Base-by-base conservation (phyloP, 2,888 invertebrate species). In the Lochmaea crataegi region DNA sequence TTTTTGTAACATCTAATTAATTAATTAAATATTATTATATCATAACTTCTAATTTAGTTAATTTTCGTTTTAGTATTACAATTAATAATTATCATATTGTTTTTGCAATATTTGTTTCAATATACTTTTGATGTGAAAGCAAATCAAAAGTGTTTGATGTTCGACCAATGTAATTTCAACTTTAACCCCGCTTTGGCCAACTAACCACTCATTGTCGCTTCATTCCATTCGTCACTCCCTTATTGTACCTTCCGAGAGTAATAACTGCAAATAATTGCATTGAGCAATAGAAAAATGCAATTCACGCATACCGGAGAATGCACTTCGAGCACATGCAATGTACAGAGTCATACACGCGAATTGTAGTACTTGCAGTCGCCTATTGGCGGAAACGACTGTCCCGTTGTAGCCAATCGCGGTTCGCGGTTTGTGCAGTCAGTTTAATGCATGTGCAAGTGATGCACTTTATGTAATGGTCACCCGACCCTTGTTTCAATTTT, bases 311-410 rank as follows among this genome's bases (percentile, higher is more conserved):
- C 51, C 60, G 48, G 48, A 53, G 53, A 53, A 63, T 66, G 74
- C 69, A 74, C 74, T 57, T 68, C 68, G 68, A 65, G 65, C 69
- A 69, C 66, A 56, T 68, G 72, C 63, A 73, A 60, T 71, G 61
- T 63, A 42, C 60, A 68, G 65, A 68, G 71, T 76, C 73, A 76
- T 76, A 69, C 68, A 71, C 65, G 71, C 72, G 73, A 73, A 73
- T 76, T 73, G 63, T 66, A 66, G 68, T 76, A 72, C 76, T 73
- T 72, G 76, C 68, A 74, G 42, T 72, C 60, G 71, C 45, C 69
- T 69, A 76, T 76, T 76, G 76, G 76, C 71, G 68, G 73, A 11
- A 68, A 65, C 51, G 48, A 60, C 26, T 41, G 53, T 18, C 68
- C 56, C 38, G 56, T 56, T 16, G 18, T 16, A 64, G 42, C 76